These are phyloP conservation scores for Leptestheria dahalacensis DNA, from an alignment of 1,140 invertebrate genomes.

Conservation along the genomic window DNA sequence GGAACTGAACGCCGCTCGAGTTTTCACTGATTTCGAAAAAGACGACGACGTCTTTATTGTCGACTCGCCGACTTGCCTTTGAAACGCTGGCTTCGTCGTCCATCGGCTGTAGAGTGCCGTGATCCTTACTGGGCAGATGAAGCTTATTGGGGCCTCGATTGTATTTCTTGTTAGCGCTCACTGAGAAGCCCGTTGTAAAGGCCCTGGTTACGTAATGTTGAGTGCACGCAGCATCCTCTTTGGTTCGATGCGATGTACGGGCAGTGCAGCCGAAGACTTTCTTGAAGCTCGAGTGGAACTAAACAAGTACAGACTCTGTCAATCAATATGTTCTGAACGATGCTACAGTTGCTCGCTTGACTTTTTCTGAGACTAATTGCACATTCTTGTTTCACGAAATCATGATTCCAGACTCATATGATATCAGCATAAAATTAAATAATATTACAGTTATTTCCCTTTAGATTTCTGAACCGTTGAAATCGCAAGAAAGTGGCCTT, in stretches of 20 bases:
- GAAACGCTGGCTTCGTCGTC: too few species aligned
- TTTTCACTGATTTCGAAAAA: too few species aligned
- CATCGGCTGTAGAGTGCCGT: neutral
- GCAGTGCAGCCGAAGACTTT: neutral
- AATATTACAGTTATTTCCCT: too few species aligned
- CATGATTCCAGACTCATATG: too few species aligned
- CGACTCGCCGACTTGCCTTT: too few species aligned
- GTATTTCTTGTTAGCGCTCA: neutral
- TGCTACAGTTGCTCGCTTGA: neutral
- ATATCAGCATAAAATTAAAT: too few species aligned
- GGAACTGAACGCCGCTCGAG: too few species aligned
- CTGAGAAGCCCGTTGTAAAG: neutral
- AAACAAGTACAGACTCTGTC: neutral
- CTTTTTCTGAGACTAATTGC: too few species aligned
- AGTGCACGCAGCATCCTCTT: neutral
- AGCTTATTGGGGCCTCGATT: neutral
- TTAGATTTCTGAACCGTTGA: too few species aligned
- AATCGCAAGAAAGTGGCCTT: too few species aligned
- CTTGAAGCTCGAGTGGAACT: neutral
- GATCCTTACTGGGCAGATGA: neutral
- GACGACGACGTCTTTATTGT: too few species aligned
- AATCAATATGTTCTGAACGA: neutral
- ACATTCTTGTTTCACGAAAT: too few species aligned
- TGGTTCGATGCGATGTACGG: neutral
- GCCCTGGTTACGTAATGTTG: neutral